Percentiles rank a stretch among this genome's conserved stretches.
Evolutionary conservation across 1,140 invertebrate species (phyloP).

Genomic region (Drusus annulatus): DNA sequence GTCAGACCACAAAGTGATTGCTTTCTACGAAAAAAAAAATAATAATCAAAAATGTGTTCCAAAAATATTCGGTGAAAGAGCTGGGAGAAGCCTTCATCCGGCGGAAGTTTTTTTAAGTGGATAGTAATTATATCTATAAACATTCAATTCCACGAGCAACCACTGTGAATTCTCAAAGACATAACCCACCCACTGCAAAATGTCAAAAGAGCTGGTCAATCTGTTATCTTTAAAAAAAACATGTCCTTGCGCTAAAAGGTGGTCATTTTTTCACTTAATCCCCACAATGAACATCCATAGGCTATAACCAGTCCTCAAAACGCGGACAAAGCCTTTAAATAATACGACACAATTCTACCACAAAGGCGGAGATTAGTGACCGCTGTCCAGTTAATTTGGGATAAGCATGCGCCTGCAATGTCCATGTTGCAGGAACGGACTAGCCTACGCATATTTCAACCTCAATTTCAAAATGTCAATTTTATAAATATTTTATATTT

Average conservation of each 20-base stretch:
- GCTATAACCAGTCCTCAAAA: neutral
- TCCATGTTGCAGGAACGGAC: too few relatives aligned
- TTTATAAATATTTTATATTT: too few relatives aligned
- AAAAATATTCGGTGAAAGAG: too few relatives aligned
- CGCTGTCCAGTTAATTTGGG: slow-evolving; percentile 41
- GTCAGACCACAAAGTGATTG: too few relatives aligned
- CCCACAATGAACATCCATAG: neutral
- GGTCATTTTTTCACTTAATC: slow-evolving; percentile 23
- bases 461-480: too few relatives aligned
- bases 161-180: neutral
- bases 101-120: too few relatives aligned
- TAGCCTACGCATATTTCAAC: too few relatives aligned
- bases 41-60: too few relatives aligned
- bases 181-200: slow-evolving; percentile 25
- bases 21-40: too few relatives aligned
- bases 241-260: slow-evolving; percentile 18
- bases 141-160: neutral
- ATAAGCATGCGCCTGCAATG: slow-evolving; percentile 21
- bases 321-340: neutral
- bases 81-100: too few relatives aligned
- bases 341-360: neutral
- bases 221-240: slow-evolving; percentile 7
- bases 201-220: slow-evolving; percentile 27
- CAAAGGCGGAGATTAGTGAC: slow-evolving; percentile 1
- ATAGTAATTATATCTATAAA: too few relatives aligned